phyloP scores from a whole-genome alignment of 92 coral and sea anemone species.

The Umimayanthus kanabou region DNA sequence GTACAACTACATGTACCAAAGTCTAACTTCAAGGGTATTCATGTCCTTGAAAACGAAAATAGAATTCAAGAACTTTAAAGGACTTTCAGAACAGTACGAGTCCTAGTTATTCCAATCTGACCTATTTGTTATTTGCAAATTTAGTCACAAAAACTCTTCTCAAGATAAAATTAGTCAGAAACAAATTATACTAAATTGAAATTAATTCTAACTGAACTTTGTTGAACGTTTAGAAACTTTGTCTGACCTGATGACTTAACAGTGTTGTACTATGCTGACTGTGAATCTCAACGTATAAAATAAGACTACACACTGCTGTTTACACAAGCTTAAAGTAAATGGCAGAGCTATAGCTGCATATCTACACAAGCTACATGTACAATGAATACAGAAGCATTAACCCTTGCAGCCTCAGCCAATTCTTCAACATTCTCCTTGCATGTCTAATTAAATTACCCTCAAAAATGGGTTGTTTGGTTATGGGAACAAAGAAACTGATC shows the following conservation, averaged over 20 bases:
- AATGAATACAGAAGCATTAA: neutral
- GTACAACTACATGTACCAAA: too few species aligned
- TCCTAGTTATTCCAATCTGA: too few species aligned
- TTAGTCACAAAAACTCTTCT: neutral
- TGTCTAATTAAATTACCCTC: neutral
- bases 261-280: neutral
- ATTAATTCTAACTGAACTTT: too few species aligned
- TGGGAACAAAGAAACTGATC: neutral
- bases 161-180: too few species aligned
- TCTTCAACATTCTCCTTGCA: neutral
- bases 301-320: neutral
- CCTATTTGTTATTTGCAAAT: neutral
- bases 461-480: too few species aligned
- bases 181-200: too few species aligned
- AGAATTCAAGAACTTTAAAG: too few species aligned
- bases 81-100: too few species aligned
- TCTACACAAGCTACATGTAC: neutral
- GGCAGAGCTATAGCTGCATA: slow-evolving; percentile 38
- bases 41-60: too few species aligned
- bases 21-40: too few species aligned
- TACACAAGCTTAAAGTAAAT: neutral
- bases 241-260: neutral
- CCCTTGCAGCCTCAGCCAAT: neutral
- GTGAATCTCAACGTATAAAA: neutral
- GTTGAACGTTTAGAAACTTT: neutral